phyloP scores from a whole-genome alignment of 2,113 vertebrate species.

The Tetrao urogallus region DNA sequence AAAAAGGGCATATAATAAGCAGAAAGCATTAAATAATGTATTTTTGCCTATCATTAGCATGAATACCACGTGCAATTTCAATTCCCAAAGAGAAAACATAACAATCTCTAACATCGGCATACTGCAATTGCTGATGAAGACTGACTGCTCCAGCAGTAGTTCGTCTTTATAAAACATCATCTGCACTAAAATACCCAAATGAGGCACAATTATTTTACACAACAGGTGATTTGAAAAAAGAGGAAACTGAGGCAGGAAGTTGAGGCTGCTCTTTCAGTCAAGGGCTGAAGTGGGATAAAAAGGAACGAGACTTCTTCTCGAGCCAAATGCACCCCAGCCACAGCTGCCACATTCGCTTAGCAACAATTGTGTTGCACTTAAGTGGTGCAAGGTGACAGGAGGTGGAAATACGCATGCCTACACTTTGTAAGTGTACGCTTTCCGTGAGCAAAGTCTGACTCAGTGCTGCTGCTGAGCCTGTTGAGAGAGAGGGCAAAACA shows the following conservation, averaged over 20 bases:
- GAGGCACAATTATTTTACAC: neutral
- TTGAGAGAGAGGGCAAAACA: neutral
- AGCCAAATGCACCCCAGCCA: neutral
- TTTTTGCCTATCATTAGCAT: constrained; percentile 56
- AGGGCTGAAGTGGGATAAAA: neutral
- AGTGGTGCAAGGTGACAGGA: neutral
- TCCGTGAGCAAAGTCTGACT: neutral
- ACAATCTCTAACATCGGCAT: neutral
- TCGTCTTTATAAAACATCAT: neutral
- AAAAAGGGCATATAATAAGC: constrained; percentile 56
- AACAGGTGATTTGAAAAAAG: neutral
- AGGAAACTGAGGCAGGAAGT: neutral
- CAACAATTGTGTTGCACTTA: no score
- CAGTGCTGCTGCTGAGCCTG: neutral
- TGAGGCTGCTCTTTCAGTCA: neutral
- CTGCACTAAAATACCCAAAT: neutral
- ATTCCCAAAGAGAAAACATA: constrained; percentile 11
- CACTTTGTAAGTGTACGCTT: fast-evolving
- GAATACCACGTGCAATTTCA: constrained; percentile 42
- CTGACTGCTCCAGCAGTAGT: neutral
- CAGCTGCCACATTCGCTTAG: neutral
- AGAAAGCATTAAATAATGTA: constrained; percentile 48
- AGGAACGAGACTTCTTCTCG: neutral
- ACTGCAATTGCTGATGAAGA: constrained; percentile 26
- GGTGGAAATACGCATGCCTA: neutral